Percentiles rank a stretch among this genome's conserved stretches.
phyloP scores from a whole-genome alignment of 2,797 vertebrate species.

The Acrossocheilus wenchowensis region DNA sequence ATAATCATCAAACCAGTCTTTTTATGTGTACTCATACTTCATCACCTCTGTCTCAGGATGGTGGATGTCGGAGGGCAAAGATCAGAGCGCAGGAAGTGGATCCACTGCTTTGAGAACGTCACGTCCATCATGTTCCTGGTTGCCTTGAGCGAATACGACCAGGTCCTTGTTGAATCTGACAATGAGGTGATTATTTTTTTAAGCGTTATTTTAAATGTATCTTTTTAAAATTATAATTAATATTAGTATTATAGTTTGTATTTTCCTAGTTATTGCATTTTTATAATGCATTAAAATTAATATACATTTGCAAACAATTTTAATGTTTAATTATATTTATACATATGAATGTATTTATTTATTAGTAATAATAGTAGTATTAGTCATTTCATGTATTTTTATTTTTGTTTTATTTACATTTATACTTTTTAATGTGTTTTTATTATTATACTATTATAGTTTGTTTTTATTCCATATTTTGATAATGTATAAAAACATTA shows the following conservation, averaged over 20 bases:
- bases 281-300: not conserved
- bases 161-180: slow-evolving; percentile 98
- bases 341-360: not conserved
- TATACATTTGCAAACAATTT: not conserved
- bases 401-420: not conserved
- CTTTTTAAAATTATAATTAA: not conserved
- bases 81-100: slow-evolving; percentile 99
- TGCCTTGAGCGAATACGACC: slow-evolving; percentile 98
- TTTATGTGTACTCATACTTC: not conserved
- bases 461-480: not conserved
- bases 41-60: slow-evolving; percentile 81
- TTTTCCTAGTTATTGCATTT: not conserved
- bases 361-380: not conserved
- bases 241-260: not conserved
- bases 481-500: too few relatives aligned
- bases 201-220: not conserved
- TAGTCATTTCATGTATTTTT: not conserved
- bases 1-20: not conserved
- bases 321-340: not conserved
- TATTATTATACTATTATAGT: not conserved
- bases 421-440: not conserved
- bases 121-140: slow-evolving; percentile 99
- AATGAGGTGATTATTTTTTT: slow-evolving; percentile 84
- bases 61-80: slow-evolving; percentile 98
- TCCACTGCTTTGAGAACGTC: slow-evolving; percentile 99